A percentile compares a stretch with the other conserved stretches of the same genome.
Conservation (phyloP, 2,888 invertebrate species). For the Dasypogon diadema region DNA sequence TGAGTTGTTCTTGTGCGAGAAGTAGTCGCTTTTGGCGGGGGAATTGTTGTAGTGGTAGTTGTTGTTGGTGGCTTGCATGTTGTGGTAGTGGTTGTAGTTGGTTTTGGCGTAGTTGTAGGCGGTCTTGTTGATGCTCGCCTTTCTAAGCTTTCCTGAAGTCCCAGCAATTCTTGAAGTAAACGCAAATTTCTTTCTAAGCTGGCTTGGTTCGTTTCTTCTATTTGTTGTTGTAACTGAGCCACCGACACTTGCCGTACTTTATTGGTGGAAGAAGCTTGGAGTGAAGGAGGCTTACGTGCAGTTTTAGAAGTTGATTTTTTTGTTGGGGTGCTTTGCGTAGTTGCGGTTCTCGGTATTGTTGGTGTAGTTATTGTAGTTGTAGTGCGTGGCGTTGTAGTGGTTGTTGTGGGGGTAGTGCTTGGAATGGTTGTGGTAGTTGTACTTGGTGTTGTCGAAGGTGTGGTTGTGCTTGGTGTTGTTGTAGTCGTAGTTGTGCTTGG, state of each 20-base stretch:
- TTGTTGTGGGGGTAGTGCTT: slow-evolving; percentile 55
- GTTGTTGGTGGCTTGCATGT: slow-evolving; percentile 55
- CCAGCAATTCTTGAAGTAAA: slow-evolving; percentile 56
- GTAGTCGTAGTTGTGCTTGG: slow-evolving; percentile 58
- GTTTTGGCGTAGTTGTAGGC: slow-evolving; percentile 52
- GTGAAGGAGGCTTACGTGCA: slow-evolving; percentile 1
- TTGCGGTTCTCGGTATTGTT: slow-evolving; percentile 35
- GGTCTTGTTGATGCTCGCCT: neutral
- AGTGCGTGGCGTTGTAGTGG: slow-evolving; percentile 16
- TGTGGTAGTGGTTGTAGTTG: slow-evolving; percentile 44
- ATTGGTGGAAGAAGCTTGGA: slow-evolving; percentile 21
- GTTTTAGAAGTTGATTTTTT: slow-evolving; percentile 5
- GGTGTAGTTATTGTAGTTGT: slow-evolving; percentile 53
- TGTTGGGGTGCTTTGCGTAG: slow-evolving; percentile 4
- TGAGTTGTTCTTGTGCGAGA: neutral
- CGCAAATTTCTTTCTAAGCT: slow-evolving; percentile 54
- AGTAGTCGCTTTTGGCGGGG: slow-evolving; percentile 56
- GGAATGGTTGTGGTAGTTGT: slow-evolving; percentile 64
- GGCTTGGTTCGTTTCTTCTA: slow-evolving; percentile 25
- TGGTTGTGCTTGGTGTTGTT: slow-evolving; percentile 62
- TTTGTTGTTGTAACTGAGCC: slow-evolving; percentile 57
- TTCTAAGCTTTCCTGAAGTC: slow-evolving; percentile 52
- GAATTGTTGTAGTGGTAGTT: slow-evolving; percentile 58
- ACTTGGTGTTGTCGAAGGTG: slow-evolving; percentile 62
- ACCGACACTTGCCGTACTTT: slow-evolving; percentile 40